Evolutionary conservation across 2,113 vertebrate species (phyloP).

Genomic region (Anoplopoma fimbria): DNA sequence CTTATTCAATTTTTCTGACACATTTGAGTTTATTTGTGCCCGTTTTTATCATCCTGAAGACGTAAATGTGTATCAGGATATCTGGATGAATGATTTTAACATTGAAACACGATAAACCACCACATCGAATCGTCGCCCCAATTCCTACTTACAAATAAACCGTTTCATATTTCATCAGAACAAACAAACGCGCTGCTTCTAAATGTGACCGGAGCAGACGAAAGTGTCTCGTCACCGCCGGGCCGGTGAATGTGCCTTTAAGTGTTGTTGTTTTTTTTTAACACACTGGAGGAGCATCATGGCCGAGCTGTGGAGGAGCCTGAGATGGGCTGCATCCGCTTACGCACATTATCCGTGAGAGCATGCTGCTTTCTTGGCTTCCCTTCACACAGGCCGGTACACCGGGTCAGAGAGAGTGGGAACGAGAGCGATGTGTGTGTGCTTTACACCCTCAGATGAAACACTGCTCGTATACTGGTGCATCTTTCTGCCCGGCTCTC

Average conservation of each 20-base stretch:
- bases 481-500: slow-evolving; percentile 27
- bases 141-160: not conserved
- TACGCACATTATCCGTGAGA: slow-evolving; percentile 72
- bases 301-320: slow-evolving; percentile 60
- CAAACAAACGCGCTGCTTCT: slow-evolving; percentile 24
- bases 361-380: slow-evolving; percentile 79
- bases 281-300: slow-evolving; percentile 52
- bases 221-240: slow-evolving; percentile 36
- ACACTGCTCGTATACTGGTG: slow-evolving; percentile 40
- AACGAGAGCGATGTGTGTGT: slow-evolving; percentile 68
- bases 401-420: slow-evolving; percentile 79
- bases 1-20: not conserved
- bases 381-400: slow-evolving; percentile 70
- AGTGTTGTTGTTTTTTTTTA: slow-evolving; percentile 60
- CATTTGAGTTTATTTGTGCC: not conserved
- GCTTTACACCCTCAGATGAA: slow-evolving; percentile 72
- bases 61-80: not conserved
- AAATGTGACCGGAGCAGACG: slow-evolving; percentile 40
- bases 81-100: not conserved
- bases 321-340: slow-evolving; percentile 78
- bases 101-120: too few relatives aligned
- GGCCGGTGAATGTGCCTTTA: slow-evolving; percentile 59
- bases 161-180: slow-evolving; percentile 37
- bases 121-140: too few relatives aligned
- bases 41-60: not conserved